Base-by-base conservation (phyloP, 2,797 vertebrate species). In the Neomorphus geoffroyi region DNA sequence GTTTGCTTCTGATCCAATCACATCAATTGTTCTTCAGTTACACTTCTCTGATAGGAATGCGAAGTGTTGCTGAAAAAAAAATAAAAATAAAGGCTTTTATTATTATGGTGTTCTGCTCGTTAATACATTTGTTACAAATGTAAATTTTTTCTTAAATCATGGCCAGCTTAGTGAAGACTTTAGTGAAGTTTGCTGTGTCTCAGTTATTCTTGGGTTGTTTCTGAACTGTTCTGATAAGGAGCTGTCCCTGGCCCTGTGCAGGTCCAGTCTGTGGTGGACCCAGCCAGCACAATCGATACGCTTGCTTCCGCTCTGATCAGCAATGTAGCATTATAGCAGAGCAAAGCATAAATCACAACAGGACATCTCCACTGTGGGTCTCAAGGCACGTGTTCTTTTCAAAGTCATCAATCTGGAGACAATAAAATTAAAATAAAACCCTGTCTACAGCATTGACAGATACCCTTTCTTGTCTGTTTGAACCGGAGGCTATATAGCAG, bases 1-100 rank as follows among this genome's bases (percentile, higher is more conserved):
- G 65, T 83, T 95, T 96, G 80, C 90, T 96, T 93, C 54, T 90
- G 72, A 75, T 91, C 45, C 96, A 92, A 62, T 95, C 91, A 64
- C 79, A 61, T 92, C 72, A 86, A 3, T 92, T 96, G 87, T 94
- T 87, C 92, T 73, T 83, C 81, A 94, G 83, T 86, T 87, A 67
- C 50, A 74, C 56, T 95, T 96, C 80, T 79, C 83, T 93, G 48
- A 48, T 45, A 88, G 90, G 71, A 95, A 85, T 12, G 51, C 50
- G 84, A 61, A 73, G 35, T 79, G 69, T 75, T 90, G 82, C 51
- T 95, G 35, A 26, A 93, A 93, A 67, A 64, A 62, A 72, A 14
- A n/a, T n/a, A n/a, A 1, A 88, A 96, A 79, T 94, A 91, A 93
- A 92, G 91, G 70, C 64, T 96, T 2, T 93, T 96, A 75, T 78